Evolutionary conservation across 2,113 vertebrate genomes (phyloP).

Genomic region (Chitala chitala): DNA sequence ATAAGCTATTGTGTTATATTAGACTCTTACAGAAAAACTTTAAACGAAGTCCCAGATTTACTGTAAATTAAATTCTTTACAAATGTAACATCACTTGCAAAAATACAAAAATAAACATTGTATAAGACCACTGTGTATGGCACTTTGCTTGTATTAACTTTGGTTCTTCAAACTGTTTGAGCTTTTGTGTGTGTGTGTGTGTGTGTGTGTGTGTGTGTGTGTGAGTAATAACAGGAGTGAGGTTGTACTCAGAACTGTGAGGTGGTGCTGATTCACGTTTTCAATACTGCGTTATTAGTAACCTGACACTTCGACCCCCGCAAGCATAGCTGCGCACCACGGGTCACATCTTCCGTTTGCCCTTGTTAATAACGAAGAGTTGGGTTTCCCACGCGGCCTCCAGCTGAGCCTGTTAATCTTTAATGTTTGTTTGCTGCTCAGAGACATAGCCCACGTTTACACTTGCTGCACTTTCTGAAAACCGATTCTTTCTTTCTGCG

Average conservation of each 20-base stretch:
- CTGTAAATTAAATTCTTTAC: slow-evolving; percentile 57
- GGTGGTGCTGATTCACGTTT: not conserved
- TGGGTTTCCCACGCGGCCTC: slow-evolving; percentile 37
- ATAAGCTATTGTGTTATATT: slow-evolving; percentile 61
- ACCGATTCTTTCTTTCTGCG: not conserved
- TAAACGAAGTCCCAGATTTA: slow-evolving; percentile 49
- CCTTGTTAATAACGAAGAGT: slow-evolving; percentile 31
- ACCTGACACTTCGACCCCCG: slow-evolving; percentile 11
- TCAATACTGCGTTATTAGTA: not conserved
- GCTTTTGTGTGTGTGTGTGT: not conserved
- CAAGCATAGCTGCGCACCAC: not conserved
- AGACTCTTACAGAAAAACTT: slow-evolving; percentile 45
- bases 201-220: too few relatives aligned
- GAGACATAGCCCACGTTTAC: slow-evolving; percentile 34
- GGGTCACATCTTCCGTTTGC: slow-evolving; percentile 19
- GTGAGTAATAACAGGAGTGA: not conserved
- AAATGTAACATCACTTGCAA: slow-evolving; percentile 40
- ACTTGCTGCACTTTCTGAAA: slow-evolving; percentile 32
- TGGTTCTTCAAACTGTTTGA: too few relatives aligned
- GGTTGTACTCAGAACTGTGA: not conserved
- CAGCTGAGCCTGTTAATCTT: slow-evolving; percentile 51
- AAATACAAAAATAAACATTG: slow-evolving; percentile 55
- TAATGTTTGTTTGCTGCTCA: slow-evolving; percentile 43
- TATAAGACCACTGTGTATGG: slow-evolving; percentile 38
- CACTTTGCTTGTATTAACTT: not conserved